Evolutionary conservation across 1,140 invertebrate genomes (phyloP), one percentile per base, ranked within the genome.

Genomic region (Pseudomyrmex concolor): DNA sequence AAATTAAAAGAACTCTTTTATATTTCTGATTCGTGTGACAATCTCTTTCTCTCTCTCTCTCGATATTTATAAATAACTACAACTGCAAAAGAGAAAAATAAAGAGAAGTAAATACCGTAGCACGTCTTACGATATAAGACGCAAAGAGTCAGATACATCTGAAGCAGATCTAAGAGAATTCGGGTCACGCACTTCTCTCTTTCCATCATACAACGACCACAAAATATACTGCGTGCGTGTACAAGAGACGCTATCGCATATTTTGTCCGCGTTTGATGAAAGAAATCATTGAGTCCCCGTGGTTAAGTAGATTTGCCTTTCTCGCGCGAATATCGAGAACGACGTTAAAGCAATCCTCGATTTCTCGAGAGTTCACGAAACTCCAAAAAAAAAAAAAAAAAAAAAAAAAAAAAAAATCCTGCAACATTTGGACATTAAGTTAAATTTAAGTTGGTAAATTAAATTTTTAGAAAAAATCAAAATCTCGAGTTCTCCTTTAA

Each of bases 1-100:
- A 60, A 70, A 78, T 68, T 45, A 68, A 78, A 70, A 78, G 19
- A 25, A 43, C 34, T 22, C 60, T 68, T 34, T 34, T 34, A 34
- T 34, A 34, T 34, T 34, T 34, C 34, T 34, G 34, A 34, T 34
- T 34, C 34, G 34, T 34, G 34, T 34, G 34, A 34, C 5, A 34
- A 34, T 34, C 62, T 43, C 4, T 70, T 10, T 15, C 25, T 55
- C n/a, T 4, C 43, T 15, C 25, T 55, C n/a, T 4, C 43, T 25
- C 34, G 34, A 77, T 54, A 13, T 34, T 9, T 51, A 19, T 57
- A 57, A 68, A 34, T 34, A 34, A 22, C 19, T 15, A 55, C 12
- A 55, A 45, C 8, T 25, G 64, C 57, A 57, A 25, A 54, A 22
- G 17, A 57, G 17, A 54, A 12, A 12, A 55, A 43, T 34, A 34